Percentiles rank a stretch among this genome's conserved stretches.
Evolutionary conservation across 2,797 vertebrate species (phyloP).

Genomic region (Falco rusticolus): DNA sequence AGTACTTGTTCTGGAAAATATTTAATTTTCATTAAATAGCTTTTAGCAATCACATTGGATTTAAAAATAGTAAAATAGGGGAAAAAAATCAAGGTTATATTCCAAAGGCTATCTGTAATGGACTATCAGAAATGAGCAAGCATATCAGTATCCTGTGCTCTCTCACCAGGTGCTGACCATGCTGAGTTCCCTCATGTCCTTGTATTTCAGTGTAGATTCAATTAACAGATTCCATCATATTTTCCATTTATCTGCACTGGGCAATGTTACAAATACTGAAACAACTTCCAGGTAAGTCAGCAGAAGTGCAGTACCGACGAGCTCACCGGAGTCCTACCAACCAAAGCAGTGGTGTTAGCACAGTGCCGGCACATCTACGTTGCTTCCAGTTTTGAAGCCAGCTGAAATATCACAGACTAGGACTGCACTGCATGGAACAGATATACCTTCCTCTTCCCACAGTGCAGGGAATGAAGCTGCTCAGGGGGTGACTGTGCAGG

Average conservation of each 20-base stretch:
- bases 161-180: neutral
- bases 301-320: neutral
- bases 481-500: neutral
- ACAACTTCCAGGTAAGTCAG: neutral
- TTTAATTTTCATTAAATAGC: conserved; percentile 16
- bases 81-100: neutral
- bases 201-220: neutral
- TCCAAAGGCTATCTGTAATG: neutral
- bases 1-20: neutral
- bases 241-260: conserved; percentile 7
- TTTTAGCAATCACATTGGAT: neutral
- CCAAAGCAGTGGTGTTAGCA: neutral
- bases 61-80: neutral
- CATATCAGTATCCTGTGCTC: neutral
- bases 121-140: neutral
- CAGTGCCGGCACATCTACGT: neutral
- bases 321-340: neutral
- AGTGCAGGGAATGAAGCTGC: neutral
- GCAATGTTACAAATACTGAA: neutral
- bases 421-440: neutral
- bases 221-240: neutral
- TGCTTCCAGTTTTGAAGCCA: neutral
- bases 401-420: neutral
- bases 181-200: neutral
- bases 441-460: neutral